These are phyloP conservation scores for Acleris sparsana DNA, from an alignment of 2,888 invertebrate genomes.

Conservation along the genomic window DNA sequence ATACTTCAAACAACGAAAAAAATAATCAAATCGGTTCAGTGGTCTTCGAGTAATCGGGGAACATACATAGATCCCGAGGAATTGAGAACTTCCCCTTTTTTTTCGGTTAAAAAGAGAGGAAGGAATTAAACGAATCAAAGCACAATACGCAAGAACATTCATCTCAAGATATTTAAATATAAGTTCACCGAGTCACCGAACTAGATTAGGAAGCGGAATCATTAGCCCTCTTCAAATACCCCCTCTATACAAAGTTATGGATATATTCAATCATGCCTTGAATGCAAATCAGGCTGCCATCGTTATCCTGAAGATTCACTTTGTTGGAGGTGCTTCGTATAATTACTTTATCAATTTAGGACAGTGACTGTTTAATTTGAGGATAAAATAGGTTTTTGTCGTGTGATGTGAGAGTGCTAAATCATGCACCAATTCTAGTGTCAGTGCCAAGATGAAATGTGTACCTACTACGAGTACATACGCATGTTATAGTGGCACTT, in stretches of 20 bases:
- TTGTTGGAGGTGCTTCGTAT: constrained; percentile 24
- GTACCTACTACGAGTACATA: no score
- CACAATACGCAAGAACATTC: not conserved
- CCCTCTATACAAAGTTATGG: constrained; percentile 5
- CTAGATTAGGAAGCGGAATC: constrained; percentile 16
- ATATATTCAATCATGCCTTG: constrained; percentile 25
- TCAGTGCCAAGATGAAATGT: no score
- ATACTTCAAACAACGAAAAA: no score
- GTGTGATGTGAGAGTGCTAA: no score
- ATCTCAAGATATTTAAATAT: constrained; percentile 1
- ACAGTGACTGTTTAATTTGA: constrained; percentile 9
- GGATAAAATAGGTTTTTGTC: not conserved
- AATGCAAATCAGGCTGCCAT: constrained; percentile 31
- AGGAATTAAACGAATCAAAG: no score
- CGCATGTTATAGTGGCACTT: no score
- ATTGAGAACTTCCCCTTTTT: no score
- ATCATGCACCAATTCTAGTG: no score
- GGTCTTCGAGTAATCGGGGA: no score
- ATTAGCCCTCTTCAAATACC: constrained; percentile 21
- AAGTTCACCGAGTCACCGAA: constrained; percentile 10
- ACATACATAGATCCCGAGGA: no score
- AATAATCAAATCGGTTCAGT: no score
- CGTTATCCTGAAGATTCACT: constrained; percentile 31
- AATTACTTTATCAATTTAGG: constrained; percentile 30
- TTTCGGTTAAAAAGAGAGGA: no score